These are phyloP conservation scores for Lottia scabra DNA, from an alignment of 2,888 invertebrate species.

Conservation along the genomic window DNA sequence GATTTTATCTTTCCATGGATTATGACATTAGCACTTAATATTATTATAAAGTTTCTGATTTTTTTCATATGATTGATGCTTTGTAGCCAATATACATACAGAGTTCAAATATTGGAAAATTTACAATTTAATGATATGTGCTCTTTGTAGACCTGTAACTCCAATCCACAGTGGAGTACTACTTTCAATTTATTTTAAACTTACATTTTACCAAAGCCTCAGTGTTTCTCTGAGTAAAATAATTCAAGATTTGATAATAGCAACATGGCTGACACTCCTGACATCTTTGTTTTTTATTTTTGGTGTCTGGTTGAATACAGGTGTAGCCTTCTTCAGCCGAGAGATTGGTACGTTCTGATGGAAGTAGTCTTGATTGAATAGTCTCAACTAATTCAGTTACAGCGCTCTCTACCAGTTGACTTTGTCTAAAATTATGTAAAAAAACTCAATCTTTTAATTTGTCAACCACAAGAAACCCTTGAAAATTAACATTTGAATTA, in stretches of 20 bases:
- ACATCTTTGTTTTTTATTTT: constrained; percentile 65
- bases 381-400: constrained; percentile 68
- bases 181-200: constrained; percentile 14
- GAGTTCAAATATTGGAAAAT: no score
- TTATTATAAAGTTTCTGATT: no score
- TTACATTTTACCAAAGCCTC: constrained; percentile 83
- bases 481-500: no score
- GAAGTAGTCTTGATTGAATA: constrained; percentile 59
- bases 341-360: constrained; percentile 72
- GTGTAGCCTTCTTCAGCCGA: constrained; percentile 58
- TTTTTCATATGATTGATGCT: no score
- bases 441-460: no score
- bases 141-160: no score
- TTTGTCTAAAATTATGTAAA: constrained; percentile 53
- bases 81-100: no score
- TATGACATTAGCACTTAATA: no score
- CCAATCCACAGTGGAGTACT: no score
- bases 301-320: constrained; percentile 57
- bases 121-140: no score
- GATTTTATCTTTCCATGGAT: no score
- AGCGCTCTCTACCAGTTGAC: constrained; percentile 67
- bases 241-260: constrained; percentile 64
- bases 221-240: constrained; percentile 89
- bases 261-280: constrained; percentile 66
- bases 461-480: no score